Conservation (phyloP, 2,888 invertebrate genomes). For the Apotomis capreana region DNA sequence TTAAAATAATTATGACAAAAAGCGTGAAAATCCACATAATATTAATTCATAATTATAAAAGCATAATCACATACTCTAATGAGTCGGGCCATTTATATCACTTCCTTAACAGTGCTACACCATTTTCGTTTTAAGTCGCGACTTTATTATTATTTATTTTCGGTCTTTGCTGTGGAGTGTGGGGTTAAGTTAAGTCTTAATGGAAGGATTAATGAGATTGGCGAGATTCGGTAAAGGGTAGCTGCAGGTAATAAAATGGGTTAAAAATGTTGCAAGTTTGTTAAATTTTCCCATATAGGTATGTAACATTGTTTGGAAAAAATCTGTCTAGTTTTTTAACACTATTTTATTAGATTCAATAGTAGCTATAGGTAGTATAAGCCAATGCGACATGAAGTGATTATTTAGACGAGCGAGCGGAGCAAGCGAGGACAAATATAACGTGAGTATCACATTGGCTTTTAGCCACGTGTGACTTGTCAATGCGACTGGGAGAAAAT, state of each 20-base stretch:
- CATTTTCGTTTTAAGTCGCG: constrained; percentile 80
- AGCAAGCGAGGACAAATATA: too few relatives aligned
- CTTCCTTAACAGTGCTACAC: constrained; percentile 77
- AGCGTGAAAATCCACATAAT: constrained; percentile 30
- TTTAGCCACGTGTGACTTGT: too few relatives aligned
- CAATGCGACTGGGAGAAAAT: too few relatives aligned
- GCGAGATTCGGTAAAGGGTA: constrained; percentile 20
- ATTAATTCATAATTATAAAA: constrained; percentile 41
- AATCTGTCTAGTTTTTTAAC: too few relatives aligned
- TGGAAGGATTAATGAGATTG: constrained; percentile 38
- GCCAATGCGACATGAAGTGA: too few relatives aligned
- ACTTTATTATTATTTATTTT: constrained; percentile 75
- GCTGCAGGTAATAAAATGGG: neutral
- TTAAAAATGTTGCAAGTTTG: neutral
- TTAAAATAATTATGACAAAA: constrained; percentile 24
- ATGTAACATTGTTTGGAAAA: too few relatives aligned
- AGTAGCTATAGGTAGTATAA: too few relatives aligned
- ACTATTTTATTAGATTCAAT: too few relatives aligned
- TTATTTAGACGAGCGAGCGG: too few relatives aligned
- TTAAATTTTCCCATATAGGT: too few relatives aligned
- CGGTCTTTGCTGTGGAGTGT: constrained; percentile 39
- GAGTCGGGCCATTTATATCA: constrained; percentile 72
- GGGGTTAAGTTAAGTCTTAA: constrained; percentile 37
- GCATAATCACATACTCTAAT: constrained; percentile 39
- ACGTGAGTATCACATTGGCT: too few relatives aligned